These are phyloP conservation scores for Anoplolepis gracilipes DNA, from an alignment of 1,140 invertebrate genomes.

Conservation along the genomic window DNA sequence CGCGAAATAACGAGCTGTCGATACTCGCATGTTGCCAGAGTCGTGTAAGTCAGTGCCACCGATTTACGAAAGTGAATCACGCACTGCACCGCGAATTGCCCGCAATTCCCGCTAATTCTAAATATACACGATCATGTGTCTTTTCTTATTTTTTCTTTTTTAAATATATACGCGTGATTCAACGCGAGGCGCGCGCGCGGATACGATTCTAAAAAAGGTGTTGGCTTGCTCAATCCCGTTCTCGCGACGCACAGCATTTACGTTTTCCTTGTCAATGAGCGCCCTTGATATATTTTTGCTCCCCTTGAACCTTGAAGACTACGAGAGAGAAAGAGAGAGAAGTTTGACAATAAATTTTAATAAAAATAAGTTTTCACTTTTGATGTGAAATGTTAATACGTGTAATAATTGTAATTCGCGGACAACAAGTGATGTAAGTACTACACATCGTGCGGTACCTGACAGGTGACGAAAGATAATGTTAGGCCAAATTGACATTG, in stretches of 20 bases:
- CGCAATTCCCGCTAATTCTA: constrained; percentile 24
- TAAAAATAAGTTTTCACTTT: not conserved
- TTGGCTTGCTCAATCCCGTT: constrained; percentile 25
- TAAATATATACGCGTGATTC: constrained; percentile 46
- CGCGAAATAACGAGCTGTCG: not conserved
- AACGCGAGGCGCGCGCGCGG: not conserved
- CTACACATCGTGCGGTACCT: not conserved
- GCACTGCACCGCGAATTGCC: not conserved
- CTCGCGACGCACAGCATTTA: not conserved
- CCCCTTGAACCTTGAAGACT: constrained; percentile 24
- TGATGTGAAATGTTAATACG: not conserved
- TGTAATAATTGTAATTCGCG: not conserved
- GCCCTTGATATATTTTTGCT: constrained; percentile 51
- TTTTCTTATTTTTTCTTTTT: constrained; percentile 6
- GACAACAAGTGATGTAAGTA: not conserved
- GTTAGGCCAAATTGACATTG: constrained; percentile 65
- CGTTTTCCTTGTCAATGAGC: constrained; percentile 38
- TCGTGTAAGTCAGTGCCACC: constrained; percentile 15
- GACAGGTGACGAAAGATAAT: constrained; percentile 13
- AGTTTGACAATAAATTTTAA: not conserved
- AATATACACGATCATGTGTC: constrained; percentile 36
- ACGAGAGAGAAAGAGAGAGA: not conserved
- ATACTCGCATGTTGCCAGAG: not conserved
- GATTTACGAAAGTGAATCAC: constrained; percentile 56
- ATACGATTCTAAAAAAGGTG: constrained; percentile 53